Base-by-base conservation (phyloP, 2,888 invertebrate genomes). In the Drosophila mayaguana region DNA sequence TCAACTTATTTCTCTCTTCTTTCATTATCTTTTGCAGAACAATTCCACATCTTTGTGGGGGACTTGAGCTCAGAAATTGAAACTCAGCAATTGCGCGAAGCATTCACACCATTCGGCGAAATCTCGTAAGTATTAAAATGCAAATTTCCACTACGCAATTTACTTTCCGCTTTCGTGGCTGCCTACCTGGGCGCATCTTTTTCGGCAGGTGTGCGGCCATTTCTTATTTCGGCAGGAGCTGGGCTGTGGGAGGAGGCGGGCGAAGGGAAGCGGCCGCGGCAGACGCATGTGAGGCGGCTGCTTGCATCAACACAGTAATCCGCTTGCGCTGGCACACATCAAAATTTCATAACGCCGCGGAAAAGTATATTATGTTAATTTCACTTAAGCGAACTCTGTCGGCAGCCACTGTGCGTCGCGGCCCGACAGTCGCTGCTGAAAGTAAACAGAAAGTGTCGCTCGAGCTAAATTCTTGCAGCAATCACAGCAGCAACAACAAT, bases 21-120 rank as follows among this genome's bases (percentile, higher is more conserved):
- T 16, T 53, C 45, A 63, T 16, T 40, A 48, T 69, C 42, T 50
- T 45, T 96, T 96, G 40, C 96, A 97, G 97, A 99, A 94, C 99
- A 99, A 94, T 98, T 98, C 94, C 99, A 99, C 95, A 99, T 99
- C 94, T 99, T 99, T 94, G 99, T 99, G 80, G 99, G 99, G 45
- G 99, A 99, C 94, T 94, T 99, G 89, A 99, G 99, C 94, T 98
- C 99, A 69, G 99, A 99, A 94, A 98, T 99, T 85, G 99, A 99
- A 94, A 98, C 98, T 84, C 98, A 98, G 93, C 97, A 98, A 91
- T 95, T 99, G 89, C 95, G 97, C 92, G 99, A 99, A 92, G 99
- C 99, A 60, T 99, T 99, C 94, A 96, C 97, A 86, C 97, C 98
- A 69, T 99, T 99, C 93, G 99, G 99, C 92, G 99, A 99, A 94